Conservation (phyloP, 2,113 vertebrate genomes). For the Scartelaos histophorus region DNA sequence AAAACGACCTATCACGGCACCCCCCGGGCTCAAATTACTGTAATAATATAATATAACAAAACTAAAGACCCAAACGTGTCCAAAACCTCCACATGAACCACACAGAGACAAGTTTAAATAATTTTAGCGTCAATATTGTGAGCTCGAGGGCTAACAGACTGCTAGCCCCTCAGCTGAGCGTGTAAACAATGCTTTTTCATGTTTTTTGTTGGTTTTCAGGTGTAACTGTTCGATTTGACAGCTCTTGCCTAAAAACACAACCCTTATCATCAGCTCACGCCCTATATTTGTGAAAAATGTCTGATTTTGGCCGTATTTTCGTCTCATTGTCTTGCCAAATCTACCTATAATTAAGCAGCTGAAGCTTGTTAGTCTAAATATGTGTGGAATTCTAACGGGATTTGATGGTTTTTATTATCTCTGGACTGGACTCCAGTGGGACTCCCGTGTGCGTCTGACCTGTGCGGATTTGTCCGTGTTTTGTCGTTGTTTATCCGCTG, state of each 20-base stretch:
- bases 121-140: not conserved
- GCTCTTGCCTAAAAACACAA: not conserved
- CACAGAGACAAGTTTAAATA: too few species aligned
- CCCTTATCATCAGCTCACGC: too few species aligned
- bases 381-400: not conserved
- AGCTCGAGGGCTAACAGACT: not conserved
- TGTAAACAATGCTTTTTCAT: not conserved
- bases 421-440: not conserved
- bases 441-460: not conserved
- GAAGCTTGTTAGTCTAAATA: not conserved
- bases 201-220: not conserved
- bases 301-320: not conserved
- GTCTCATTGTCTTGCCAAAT: not conserved
- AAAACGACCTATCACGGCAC: constrained; percentile 39
- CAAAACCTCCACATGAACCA: not conserved
- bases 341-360: not conserved
- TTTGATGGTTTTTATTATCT: not conserved
- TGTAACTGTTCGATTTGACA: not conserved
- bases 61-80: not conserved
- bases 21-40: not conserved
- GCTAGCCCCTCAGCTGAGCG: constrained; percentile 6
- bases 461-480: not conserved
- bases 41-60: not conserved
- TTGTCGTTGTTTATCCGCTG: not conserved
- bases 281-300: too few species aligned